Percentiles rank a stretch among this genome's conserved stretches.
These are phyloP conservation scores for Drosophila sucinea DNA, from an alignment of 1,140 invertebrate genomes.

Conservation along the genomic window DNA sequence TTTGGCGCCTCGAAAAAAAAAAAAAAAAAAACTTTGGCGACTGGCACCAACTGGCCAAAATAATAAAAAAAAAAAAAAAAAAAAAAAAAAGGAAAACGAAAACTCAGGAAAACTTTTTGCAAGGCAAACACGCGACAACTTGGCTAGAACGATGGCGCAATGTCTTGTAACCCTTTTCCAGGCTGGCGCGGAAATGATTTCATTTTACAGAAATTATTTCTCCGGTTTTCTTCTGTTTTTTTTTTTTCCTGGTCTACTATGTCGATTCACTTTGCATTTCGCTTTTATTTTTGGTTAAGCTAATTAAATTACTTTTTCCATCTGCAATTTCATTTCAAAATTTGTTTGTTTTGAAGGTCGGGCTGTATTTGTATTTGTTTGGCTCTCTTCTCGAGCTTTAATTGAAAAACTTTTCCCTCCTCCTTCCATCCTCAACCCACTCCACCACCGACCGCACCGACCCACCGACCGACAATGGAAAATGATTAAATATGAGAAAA, in stretches of 20 bases:
- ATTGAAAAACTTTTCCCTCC: constrained; percentile 68
- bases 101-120: constrained; percentile 41
- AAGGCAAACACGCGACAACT: constrained; percentile 47
- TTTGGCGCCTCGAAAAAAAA: constrained; percentile 42
- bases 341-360: constrained; percentile 71
- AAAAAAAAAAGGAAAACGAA: constrained; percentile 15
- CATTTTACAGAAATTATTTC: constrained; percentile 46
- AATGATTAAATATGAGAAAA: constrained; percentile 57
- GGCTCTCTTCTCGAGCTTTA: constrained; percentile 49
- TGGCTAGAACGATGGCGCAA: constrained; percentile 12
- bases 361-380: constrained; percentile 28
- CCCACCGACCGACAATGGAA: constrained; percentile 15
- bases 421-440: not conserved
- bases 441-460: too few species aligned
- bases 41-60: constrained; percentile 45
- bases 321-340: constrained; percentile 73
- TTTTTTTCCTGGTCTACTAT: constrained; percentile 30
- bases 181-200: constrained; percentile 28
- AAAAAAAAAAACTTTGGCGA: constrained; percentile 56
- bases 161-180: constrained; percentile 50
- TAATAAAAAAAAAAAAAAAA: constrained; percentile 1
- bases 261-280: constrained; percentile 15
- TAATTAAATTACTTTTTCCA: constrained; percentile 77
- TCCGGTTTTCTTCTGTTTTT: constrained; percentile 18
- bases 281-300: constrained; percentile 65